A percentile compares a stretch with the other conserved stretches of the same genome.
Evolutionary conservation across 2,797 vertebrate genomes (phyloP).

Genomic region (Tragelaphus oryx): DNA sequence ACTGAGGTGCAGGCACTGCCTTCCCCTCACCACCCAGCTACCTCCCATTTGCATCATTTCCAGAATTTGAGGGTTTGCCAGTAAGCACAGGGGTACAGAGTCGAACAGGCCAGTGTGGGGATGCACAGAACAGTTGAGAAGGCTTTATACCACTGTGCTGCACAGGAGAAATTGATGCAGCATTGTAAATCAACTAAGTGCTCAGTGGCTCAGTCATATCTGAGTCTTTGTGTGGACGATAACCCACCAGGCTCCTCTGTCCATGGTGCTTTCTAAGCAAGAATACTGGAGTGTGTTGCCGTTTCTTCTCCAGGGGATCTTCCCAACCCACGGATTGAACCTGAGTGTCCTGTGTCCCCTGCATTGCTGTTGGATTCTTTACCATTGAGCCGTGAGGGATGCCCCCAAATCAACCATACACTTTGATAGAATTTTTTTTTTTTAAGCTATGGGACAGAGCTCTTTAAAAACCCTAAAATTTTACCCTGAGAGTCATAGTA

Average conservation of each 20-base stretch:
- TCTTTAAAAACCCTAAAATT: neutral
- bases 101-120: neutral
- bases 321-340: neutral
- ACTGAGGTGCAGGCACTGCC: neutral
- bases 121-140: neutral
- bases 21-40: neutral
- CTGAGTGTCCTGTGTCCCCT: neutral
- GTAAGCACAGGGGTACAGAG: neutral
- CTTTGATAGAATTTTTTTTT: neutral
- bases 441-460: neutral
- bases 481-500: neutral
- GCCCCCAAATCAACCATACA: neutral
- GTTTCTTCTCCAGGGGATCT: neutral
- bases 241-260: neutral
- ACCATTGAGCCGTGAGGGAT: neutral
- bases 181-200: neutral
- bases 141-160: neutral
- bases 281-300: neutral
- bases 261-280: neutral
- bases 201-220: neutral
- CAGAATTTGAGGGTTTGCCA: neutral
- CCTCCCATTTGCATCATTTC: neutral
- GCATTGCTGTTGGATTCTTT: neutral
- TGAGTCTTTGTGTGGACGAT: neutral
- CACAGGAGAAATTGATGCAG: neutral